Conservation (phyloP, 2,888 invertebrate genomes). For the Dorcus parallelipipedus region DNA sequence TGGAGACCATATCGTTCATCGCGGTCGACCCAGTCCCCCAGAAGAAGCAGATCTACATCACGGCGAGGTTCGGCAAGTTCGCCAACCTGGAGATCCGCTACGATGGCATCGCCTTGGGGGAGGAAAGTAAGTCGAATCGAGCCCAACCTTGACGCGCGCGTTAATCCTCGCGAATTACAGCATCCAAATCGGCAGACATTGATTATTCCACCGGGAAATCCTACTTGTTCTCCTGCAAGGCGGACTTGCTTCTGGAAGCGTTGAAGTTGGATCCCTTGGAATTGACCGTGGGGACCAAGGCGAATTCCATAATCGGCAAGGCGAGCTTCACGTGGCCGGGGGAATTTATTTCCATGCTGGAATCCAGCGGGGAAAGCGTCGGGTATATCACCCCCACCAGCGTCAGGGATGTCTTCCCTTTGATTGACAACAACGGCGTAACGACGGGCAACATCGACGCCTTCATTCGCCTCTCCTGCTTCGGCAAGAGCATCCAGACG, state of each 20-base stretch:
- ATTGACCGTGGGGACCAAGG: slow-evolving; percentile 53
- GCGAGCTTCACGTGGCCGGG: slow-evolving; percentile 51
- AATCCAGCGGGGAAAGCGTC: slow-evolving; percentile 38
- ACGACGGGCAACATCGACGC: slow-evolving; percentile 51
- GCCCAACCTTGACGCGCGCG: background rate
- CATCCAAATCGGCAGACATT: slow-evolving; percentile 33
- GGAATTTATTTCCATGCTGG: slow-evolving; percentile 52
- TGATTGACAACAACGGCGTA: slow-evolving; percentile 42
- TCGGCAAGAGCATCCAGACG: slow-evolving; percentile 51
- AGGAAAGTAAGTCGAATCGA: slow-evolving; percentile 14
- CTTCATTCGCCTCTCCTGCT: slow-evolving; percentile 52
- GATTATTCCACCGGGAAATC: slow-evolving; percentile 55
- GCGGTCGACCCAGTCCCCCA: slow-evolving; percentile 41
- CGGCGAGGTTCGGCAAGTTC: slow-evolving; percentile 53
- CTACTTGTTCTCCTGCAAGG: slow-evolving; percentile 52
- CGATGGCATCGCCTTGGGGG: slow-evolving; percentile 44
- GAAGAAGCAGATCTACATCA: slow-evolving; percentile 51
- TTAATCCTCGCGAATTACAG: slow-evolving; percentile 10
- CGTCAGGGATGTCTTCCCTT: slow-evolving; percentile 44
- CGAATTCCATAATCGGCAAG: slow-evolving; percentile 47
- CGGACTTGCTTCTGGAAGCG: slow-evolving; percentile 49
- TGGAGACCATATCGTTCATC: slow-evolving; percentile 53
- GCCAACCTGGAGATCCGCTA: slow-evolving; percentile 53
- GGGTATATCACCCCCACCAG: slow-evolving; percentile 41
- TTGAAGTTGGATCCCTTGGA: slow-evolving; percentile 53